phyloP scores from a whole-genome alignment of 2,797 vertebrate genomes.

The Potorous gilbertii region DNA sequence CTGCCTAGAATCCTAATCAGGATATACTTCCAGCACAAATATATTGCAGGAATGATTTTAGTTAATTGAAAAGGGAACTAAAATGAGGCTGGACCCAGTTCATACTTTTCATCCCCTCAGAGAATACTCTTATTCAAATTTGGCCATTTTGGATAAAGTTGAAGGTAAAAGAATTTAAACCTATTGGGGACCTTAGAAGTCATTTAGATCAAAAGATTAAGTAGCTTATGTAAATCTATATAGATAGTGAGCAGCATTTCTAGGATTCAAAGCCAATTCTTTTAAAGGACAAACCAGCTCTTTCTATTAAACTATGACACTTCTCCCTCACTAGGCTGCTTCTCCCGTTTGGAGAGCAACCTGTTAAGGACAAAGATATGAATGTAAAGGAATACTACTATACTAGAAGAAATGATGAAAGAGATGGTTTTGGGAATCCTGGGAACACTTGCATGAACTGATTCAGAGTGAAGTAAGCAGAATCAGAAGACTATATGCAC shows the following conservation, averaged over 20 bases:
- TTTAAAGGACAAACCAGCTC: neutral
- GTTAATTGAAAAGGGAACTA: conserved; percentile 67
- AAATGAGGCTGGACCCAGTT: conserved; percentile 51
- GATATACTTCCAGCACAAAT: conserved; percentile 73
- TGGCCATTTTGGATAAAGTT: conserved; percentile 30
- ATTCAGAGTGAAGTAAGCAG: neutral
- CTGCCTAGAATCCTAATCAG: conserved; percentile 81
- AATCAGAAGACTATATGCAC: neutral
- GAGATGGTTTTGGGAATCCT: neutral
- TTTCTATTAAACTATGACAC: neutral
- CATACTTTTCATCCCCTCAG: conserved; percentile 40
- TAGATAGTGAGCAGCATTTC: neutral
- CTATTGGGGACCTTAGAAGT: neutral
- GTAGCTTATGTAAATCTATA: neutral
- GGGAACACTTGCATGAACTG: neutral
- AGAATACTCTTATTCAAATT: conserved; percentile 29
- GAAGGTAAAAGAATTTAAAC: conserved; percentile 10
- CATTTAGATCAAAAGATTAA: neutral
- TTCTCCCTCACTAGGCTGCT: neutral
- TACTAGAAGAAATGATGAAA: neutral
- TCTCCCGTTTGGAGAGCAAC: conserved; percentile 34
- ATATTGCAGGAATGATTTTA: conserved; percentile 74
- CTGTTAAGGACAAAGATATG: conserved; percentile 36
- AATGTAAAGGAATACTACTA: neutral
- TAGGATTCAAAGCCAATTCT: neutral